These are phyloP conservation scores for Helicoverpa zea DNA, from an alignment of 1,140 invertebrate species.

Conservation along the genomic window DNA sequence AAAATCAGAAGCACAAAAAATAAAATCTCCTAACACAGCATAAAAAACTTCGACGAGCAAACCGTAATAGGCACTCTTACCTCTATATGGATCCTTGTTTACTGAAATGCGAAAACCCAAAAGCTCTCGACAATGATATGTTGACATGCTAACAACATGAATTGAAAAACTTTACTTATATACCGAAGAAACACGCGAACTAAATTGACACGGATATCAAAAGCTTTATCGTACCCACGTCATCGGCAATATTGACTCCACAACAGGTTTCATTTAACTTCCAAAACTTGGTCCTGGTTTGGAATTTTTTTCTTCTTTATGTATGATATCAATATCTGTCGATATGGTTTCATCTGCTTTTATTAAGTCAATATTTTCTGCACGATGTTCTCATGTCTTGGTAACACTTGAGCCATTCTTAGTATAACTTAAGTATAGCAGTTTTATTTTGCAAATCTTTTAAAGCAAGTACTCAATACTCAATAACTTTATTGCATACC, in stretches of 20 bases:
- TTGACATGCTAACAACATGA: constrained; percentile 24
- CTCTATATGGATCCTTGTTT: background rate
- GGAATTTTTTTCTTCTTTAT: background rate
- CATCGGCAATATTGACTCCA: background rate
- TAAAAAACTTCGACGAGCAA: background rate
- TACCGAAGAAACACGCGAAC: constrained; percentile 9
- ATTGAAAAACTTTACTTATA: constrained; percentile 36
- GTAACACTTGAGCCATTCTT: background rate
- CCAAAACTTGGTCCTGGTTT: background rate
- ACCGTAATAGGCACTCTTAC: background rate
- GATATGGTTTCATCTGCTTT: background rate
- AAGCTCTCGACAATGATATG: constrained; percentile 21
- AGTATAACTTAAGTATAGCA: too few species aligned
- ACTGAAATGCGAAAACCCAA: background rate
- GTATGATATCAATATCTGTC: background rate
- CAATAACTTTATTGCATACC: too few species aligned
- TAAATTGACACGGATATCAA: constrained; percentile 36
- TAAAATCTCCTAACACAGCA: background rate
- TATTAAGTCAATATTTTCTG: background rate
- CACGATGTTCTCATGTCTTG: background rate
- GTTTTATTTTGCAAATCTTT: too few species aligned
- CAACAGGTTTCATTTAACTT: constrained; percentile 14
- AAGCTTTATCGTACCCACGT: background rate
- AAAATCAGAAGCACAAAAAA: too few species aligned
- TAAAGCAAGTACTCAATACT: too few species aligned